Evolutionary conservation across 53 echinoderm and acorn worm species (phyloP), one percentile per base, ranked within the genome.

Genomic region (Zoroaster sp.): DNA sequence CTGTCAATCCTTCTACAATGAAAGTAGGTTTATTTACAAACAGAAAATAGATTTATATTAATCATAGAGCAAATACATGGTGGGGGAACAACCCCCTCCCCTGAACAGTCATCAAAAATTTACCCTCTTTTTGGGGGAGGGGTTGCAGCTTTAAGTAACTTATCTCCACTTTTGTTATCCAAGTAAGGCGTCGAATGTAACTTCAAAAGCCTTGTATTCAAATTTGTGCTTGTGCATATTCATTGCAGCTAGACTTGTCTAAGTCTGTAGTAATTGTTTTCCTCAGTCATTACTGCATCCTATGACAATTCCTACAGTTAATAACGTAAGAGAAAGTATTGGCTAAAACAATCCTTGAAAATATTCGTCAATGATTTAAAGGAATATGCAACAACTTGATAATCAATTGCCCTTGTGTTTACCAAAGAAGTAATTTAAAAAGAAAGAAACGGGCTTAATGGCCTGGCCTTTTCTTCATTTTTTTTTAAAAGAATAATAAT

Each of bases 401-500:
- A 43, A 45, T 31, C 35, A 15, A 46, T 10, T 17, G 49, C 71
- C 85, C 85, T 35, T 71, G 36, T 85, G 85, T 85, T 85, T 44
- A 85, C 85, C 85, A 85, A 85, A 85, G 85, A 85, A 69, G 69
- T 85, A 85, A 85, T 39, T 23, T 77, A 70, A 85, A 31, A 85
- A 39, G 35, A 71, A 47, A 20, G 49, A 85, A 70, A 23, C 38
- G 4, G 85, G 85, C 70, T 45, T 35, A 36, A 36, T 45, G 47
- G 78, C 53, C 75, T 75, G 38, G 36, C 85, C 85, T 49, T 69
- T 85, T 70, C 69, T 70, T 69, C 17, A 69, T 85, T 37, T 47
- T 77, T 77, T 55, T 70, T 71, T 69, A 69, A 85, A 85, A 85
- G 71, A 85, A 46, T 66, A 74, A 74, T 74, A 25, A 85, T 85